Evolutionary conservation across 2,797 vertebrate genomes (phyloP).

Genomic region (Rhinella marina): DNA sequence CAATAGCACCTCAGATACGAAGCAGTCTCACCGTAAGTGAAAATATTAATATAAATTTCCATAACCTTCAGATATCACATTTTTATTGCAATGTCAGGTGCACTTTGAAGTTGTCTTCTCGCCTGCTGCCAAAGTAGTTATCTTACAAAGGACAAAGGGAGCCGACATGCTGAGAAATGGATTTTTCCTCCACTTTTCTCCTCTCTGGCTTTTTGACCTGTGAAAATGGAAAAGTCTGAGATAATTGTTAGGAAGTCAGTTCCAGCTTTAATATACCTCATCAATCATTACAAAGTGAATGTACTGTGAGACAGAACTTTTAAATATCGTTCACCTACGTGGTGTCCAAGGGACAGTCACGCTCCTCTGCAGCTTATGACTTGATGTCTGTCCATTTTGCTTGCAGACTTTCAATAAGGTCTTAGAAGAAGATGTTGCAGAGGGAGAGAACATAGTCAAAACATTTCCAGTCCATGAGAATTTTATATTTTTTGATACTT

Average conservation of each 20-base stretch:
- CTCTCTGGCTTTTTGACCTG: not conserved
- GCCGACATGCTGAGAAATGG: not conserved
- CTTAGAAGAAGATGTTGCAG: slow-evolving; percentile 3
- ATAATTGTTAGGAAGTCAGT: not conserved
- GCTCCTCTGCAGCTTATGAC: slow-evolving; percentile 22
- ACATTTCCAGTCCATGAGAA: too few relatives aligned
- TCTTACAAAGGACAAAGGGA: slow-evolving; percentile 23
- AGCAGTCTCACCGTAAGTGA: not conserved
- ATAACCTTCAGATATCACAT: not conserved
- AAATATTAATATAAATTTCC: not conserved
- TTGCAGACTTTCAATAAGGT: not conserved
- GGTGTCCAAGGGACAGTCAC: slow-evolving; percentile 25
- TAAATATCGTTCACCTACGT: not conserved
- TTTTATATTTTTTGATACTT: too few relatives aligned
- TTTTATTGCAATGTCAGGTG: not conserved
- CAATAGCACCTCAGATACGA: not conserved
- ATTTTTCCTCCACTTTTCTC: not conserved
- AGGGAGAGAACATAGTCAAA: not conserved
- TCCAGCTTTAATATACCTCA: slow-evolving; percentile 12
- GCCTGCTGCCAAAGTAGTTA: not conserved
- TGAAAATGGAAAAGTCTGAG: slow-evolving; percentile 5
- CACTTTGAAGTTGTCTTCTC: not conserved
- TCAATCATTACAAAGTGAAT: slow-evolving; percentile 15
- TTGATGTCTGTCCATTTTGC: slow-evolving; percentile 12
- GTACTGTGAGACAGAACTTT: not conserved